These are phyloP conservation scores for Drosophila kikkawai DNA, from an alignment of 1,140 invertebrate genomes.

Conservation along the genomic window DNA sequence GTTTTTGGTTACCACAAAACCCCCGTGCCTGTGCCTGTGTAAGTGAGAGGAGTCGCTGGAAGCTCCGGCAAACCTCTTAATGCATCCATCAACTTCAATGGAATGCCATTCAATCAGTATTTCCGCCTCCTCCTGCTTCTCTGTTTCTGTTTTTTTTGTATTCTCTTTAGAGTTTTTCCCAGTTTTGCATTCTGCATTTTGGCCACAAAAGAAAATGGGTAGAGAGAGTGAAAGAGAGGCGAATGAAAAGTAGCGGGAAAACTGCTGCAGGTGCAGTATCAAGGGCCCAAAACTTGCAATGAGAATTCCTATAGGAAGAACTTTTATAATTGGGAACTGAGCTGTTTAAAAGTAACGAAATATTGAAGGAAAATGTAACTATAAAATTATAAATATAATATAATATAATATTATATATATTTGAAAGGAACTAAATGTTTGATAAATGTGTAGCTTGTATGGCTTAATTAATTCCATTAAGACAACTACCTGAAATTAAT, in stretches of 20 bases:
- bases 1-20: conserved; percentile 58
- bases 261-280: conserved; percentile 26
- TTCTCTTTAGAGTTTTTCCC: conserved; percentile 29
- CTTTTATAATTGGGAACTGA: neutral
- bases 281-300: neutral
- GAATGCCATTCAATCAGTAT: conserved; percentile 64
- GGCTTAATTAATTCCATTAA: no score
- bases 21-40: conserved; percentile 9
- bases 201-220: conserved; percentile 36
- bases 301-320: neutral
- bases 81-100: conserved; percentile 62
- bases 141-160: neutral
- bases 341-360: neutral
- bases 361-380: neutral
- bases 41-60: neutral
- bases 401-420: neutral
- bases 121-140: conserved; percentile 14
- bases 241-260: conserved; percentile 26
- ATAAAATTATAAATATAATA: neutral
- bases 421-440: no score
- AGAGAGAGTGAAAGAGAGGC: neutral
- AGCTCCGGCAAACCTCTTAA: conserved; percentile 31
- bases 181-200: conserved; percentile 47
- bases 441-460: no score
- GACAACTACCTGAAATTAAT: no score